Evolutionary conservation across 1,140 invertebrate genomes (phyloP), one percentile per base, ranked within the genome.

Genomic region (Hesperophylax magnus): DNA sequence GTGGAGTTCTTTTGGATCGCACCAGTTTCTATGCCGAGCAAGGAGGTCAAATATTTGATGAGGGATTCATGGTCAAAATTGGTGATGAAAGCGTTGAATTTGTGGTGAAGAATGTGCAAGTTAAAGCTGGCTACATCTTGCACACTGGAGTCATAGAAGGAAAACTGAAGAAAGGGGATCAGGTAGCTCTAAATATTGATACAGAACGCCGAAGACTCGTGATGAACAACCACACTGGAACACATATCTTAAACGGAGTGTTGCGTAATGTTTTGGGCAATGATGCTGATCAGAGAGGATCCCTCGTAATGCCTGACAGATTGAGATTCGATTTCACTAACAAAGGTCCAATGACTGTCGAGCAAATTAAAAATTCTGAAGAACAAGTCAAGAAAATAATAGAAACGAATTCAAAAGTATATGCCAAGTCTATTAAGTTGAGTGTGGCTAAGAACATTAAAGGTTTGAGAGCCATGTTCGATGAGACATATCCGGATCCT

Each of bases 221-320:
- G 24, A 99, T 99, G 99, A 98, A 97, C 86, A 99, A 99, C 90
- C 99, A 99, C 86, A 99, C 98, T 24, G 99, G 97, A 27, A 99
- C 99, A 1, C 99, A 99, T 90, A 93, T 98, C 65, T 91, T 99
- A 0, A 99, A 99, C 91, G 97, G 95, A 91, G 97, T 97, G 31
- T 90, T 99, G 54, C 92, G 98, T 71, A 93, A 94, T 87, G 96
- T 99, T 65, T 89, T 99, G 20, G 94, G 96, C 11, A 94, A 93
- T 81, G 97, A 98, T 85, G 94, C 97, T 58, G 98, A 99, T 88
- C 99, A 99, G 89, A 95, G 95, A 86, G 99, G 99, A 56, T 99
- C 98, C 1, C 91, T 99, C n/a, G 99, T 99, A 9, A 98, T 98
- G 85, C 98, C 98, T 7, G 98, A 99, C 87, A 93, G 96, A 86